Evolutionary conservation across 2,797 vertebrate genomes (phyloP), one percentile per base, ranked within the genome.

Genomic region (Tenualosa ilisha): DNA sequence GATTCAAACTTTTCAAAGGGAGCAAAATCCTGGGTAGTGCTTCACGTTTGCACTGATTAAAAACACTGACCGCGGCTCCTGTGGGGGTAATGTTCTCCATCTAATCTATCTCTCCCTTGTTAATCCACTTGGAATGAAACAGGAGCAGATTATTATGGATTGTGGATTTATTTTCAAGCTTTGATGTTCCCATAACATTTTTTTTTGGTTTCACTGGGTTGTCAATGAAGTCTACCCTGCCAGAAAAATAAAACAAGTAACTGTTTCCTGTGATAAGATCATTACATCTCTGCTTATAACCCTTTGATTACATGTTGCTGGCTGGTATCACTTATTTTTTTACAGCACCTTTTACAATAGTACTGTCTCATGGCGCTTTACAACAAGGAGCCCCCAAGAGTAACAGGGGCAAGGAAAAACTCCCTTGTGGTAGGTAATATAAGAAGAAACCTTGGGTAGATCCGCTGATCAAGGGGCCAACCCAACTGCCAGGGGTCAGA

Each of bases 111-210:
- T 83, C 81, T 24, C 24, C 63, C 54, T 79, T 43, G 6, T 79
- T 87, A 85, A 88, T 88, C 85, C 75, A 86, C 68, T 84, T 31
- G 59, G 54, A 88, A 82, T 24, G 54, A 83, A 82, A 50, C 59
- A 81, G 61, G 50, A 59, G 63, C 63, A 63, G 85, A 88, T 86
- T 88, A 82, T 90, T 87, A 83, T 86, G 81, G 83, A 81, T 79
- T 86, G 61, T 46, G 82, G 84, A 86, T 87, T 87, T 85, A 17
- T 46, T 49, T 81, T 37, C 13, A 11, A 81, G 31, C 82, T 81
- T 75, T 81, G 53, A 63, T 83, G 84, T 83, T 49, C 83, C 81
- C 22, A 51, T 83, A 84, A 83, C 82, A n/a, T 83, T 7, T 85
- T 84, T 68, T 75, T 75, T 43, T 31, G 15, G 5, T 75, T 46